Evolutionary conservation across 2,113 vertebrate species (phyloP), one percentile per base, ranked within the genome.

Genomic region (Solenodon paradoxus): DNA sequence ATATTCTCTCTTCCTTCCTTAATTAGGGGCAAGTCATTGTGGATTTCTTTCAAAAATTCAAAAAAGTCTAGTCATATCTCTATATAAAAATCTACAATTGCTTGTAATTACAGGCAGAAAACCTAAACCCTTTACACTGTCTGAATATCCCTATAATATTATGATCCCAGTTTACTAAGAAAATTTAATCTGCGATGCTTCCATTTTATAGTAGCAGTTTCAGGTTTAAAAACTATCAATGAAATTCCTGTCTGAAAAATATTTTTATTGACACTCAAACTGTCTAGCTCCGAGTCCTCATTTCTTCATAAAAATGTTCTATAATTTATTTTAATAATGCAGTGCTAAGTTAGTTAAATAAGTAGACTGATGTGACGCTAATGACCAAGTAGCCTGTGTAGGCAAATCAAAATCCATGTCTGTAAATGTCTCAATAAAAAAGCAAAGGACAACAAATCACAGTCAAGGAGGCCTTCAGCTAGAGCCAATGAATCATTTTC

Each of bases 111-210:
- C 1, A 42, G 79, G n/a, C 71, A 95, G 72, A 88, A 94, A 93
- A 40, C 9, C 17, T 59, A 95, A 90, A 57, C 47, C 8, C 19
- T 75, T 88, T 66, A 68, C 32, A 63, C 19, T 85, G 53, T 10
- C 22, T 77, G 24, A 63, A 93, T 77, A 15, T 40, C 35, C 49
- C 24, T 75, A 3, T 10, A 28, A 30, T 82, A 28, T 94, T 74
- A n/a, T 32, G n/a, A 80, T 8, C 38, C 51, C 5, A 19, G 19
- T 80, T 59, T 80, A 64, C 35, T 8, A 35, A 71, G 49, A 81
- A 30, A 91, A 85, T 91, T 91, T 95, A 83, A 82, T 66, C 61
- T 63, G 35, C 72, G 55, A 69, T 79, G 32, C 9, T 64, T 84
- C 74, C 13, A 9, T 79, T 79, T 75, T 47, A 69, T 15, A 87